Evolutionary conservation across 2,888 invertebrate species (phyloP), one percentile per base, ranked within the genome.

Genomic region (Muscina levida): DNA sequence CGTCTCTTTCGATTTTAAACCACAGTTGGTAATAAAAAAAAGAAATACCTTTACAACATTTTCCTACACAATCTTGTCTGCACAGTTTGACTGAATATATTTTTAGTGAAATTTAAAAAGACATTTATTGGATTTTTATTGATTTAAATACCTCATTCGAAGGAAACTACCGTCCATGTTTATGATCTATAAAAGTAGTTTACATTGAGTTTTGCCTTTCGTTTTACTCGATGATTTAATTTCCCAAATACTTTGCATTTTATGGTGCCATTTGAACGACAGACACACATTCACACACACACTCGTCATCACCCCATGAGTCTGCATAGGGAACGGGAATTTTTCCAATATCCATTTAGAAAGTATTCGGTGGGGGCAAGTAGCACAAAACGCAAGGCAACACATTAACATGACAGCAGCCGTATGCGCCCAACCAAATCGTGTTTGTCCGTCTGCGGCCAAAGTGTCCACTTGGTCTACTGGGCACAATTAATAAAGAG

Each of bases 111-210:
- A 67, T 65, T 67, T 44, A 56, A 42, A 53, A 37, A 39, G 65
- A 72, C 75, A 70, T 76, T 79, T 76, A 76, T 72, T 68, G 44
- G 51, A 68, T 57, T 76, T 76, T 79, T 76, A 79, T 70, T 70
- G 79, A 79, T 75, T 79, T 72, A 76, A 79, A 76, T 72, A 72
- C 68, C 48, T 62, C 72, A 79, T 79, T 75, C 51, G 17, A 72
- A 46, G 51, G 59, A 75, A 72, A 79, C 74, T 79, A 62, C 67
- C 71, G 59, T 39, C 67, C 66, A 59, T 56, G 39, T 75, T 79
- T 79, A 76, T 65, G 56, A 48, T 67, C 75, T 59, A 74, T 79
- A 74, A 74, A 71, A 74, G 37, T 1, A 68, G 65, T 68, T 68
- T 70, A 68, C 31, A 3, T 73, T 31, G 31, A 44, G 39, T 39